Base-by-base conservation (phyloP, 2,888 invertebrate species). In the Brachynemurus nebulosus region DNA sequence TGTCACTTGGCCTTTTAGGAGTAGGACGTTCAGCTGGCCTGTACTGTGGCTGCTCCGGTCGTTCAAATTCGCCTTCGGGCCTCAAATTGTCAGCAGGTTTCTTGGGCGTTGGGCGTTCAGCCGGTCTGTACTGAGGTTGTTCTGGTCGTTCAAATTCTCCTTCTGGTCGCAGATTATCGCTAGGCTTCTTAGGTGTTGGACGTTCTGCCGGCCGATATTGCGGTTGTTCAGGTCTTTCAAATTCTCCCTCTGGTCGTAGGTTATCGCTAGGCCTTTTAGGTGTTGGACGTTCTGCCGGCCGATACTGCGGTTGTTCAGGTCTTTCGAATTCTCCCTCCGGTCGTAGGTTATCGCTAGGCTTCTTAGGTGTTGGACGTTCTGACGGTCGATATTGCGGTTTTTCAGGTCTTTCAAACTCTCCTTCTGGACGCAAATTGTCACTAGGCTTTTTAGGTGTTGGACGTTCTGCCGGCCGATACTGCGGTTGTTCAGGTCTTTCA, bases 351-450 rank as follows among this genome's bases (percentile, higher is more conserved):
- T 34, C 56, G 51, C 53, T 16, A 59, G 62, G 72, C 53, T 68
- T 57, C 45, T 60, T 57, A 16, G 58, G 59, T 16, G 61, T 57
- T 4, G 67, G 70, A 40, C 56, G 47, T 51, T 57, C 58, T 9
- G 55, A 55, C 14, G 68, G 64, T 53, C 47, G 45, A 43, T 46
- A 55, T 38, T 53, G 56, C n/a, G 58, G 58, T 5, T 57, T 58
- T 43, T 65, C 63, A 0, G 63, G 64, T 40, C 62, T 55, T 44
- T 67, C 64, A 51, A 74, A 73, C 1, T 76, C 72, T 1, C 79
- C 78, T 56, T 78, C 79, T 0, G 74, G 72, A 40, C 61, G 65
- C 1, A 78, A 60, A 57, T 79, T 80, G 50, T 78, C 78, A 51
- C 68, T 59, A 1, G 74, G 81, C 50, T 66, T 74, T 46, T 61